phyloP scores from a whole-genome alignment of 1,140 invertebrate species.

The Calephelis nemesis region DNA sequence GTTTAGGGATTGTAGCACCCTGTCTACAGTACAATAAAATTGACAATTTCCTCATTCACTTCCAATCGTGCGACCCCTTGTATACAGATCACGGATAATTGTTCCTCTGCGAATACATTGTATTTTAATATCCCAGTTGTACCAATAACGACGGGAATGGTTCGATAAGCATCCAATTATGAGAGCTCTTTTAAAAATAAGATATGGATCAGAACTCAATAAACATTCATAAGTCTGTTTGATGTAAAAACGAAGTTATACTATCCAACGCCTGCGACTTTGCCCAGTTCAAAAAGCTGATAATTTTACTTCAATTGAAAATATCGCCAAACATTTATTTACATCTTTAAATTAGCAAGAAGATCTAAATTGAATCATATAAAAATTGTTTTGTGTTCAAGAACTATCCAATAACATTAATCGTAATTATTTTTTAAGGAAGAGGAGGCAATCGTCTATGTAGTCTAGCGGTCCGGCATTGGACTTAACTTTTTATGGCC shows the following conservation, averaged over 20 bases:
- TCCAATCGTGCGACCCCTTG: slow-evolving; percentile 1
- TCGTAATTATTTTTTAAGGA: too few species aligned
- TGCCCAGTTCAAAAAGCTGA: too few species aligned
- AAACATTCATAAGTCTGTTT: background rate
- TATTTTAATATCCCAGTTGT: slow-evolving; percentile 6
- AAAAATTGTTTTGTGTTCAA: too few species aligned
- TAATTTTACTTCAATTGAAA: too few species aligned
- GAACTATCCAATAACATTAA: too few species aligned
- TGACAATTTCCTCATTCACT: slow-evolving; percentile 9
- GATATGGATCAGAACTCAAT: background rate
- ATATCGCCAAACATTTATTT: too few species aligned
- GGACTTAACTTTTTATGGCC: too few species aligned
- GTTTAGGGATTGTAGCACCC: background rate
- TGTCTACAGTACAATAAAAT: slow-evolving; percentile 1
- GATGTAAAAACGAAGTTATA: background rate
- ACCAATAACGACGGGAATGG: background rate
- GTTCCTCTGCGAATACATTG: slow-evolving; percentile 6
- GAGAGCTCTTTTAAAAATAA: background rate
- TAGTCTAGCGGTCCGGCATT: too few species aligned
- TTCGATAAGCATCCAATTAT: background rate
- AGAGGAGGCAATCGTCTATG: too few species aligned
- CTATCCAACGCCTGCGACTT: too few species aligned
- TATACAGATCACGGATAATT: slow-evolving; percentile 12
- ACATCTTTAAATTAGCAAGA: too few species aligned
- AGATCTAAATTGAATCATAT: too few species aligned